These are phyloP conservation scores for Parauchenoglanis ngamensis DNA, from an alignment of 2,797 vertebrate species.

Conservation along the genomic window DNA sequence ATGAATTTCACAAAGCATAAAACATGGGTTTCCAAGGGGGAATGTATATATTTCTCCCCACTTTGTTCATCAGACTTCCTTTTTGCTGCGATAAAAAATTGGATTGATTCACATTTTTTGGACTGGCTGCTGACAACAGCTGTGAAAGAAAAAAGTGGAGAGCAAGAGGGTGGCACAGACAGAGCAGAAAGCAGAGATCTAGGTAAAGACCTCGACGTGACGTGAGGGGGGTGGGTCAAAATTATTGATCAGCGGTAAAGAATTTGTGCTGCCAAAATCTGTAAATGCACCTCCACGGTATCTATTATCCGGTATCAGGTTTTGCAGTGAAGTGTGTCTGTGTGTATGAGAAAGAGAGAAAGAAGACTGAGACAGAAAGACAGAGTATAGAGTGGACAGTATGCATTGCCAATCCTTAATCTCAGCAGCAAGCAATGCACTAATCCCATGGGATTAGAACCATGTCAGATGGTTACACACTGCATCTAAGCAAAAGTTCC, in stretches of 20 bases:
- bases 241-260: neutral
- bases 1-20: neutral
- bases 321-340: conserved; percentile 30
- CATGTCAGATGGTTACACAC: conserved; percentile 60
- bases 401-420: conserved; percentile 56
- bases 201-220: conserved; percentile 60
- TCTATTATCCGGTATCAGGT: neutral
- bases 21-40: neutral
- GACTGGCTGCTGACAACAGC: conserved; percentile 27
- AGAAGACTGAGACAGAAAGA: neutral
- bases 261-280: neutral
- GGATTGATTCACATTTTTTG: conserved; percentile 25
- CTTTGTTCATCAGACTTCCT: neutral
- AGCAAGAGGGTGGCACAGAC: neutral
- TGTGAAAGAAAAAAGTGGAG: neutral
- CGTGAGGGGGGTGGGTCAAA: conserved; percentile 53
- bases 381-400: conserved; percentile 58
- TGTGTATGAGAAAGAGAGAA: conserved; percentile 8
- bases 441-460: conserved; percentile 76
- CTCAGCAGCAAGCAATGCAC: conserved; percentile 66
- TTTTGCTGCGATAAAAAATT: conserved; percentile 16
- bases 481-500: conserved; percentile 19
- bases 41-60: neutral
- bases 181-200: conserved; percentile 13
- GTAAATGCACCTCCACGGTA: neutral